Percentiles rank a stretch among this genome's conserved stretches.
These are phyloP conservation scores for Gila orcuttii DNA, from an alignment of 2,113 vertebrate species.

Conservation along the genomic window DNA sequence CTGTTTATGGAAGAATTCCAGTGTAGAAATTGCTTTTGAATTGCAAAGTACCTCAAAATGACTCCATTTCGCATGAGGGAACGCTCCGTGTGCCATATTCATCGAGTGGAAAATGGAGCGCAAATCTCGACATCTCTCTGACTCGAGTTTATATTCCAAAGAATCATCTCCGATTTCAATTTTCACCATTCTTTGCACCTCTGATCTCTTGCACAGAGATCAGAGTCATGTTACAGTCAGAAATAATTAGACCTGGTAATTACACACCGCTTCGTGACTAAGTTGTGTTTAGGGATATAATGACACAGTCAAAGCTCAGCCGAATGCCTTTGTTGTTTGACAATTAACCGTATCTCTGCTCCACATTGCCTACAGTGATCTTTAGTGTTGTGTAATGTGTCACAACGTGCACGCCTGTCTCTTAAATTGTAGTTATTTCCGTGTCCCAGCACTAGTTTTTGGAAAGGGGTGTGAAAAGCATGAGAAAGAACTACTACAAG, in stretches of 20 bases:
- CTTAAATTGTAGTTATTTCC: slow-evolving; percentile 61
- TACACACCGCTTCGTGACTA: slow-evolving; percentile 62
- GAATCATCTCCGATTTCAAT: slow-evolving; percentile 50
- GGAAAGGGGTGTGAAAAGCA: slow-evolving; percentile 54
- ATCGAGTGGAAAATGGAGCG: slow-evolving; percentile 38
- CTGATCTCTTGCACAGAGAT: slow-evolving; percentile 16
- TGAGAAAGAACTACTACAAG: slow-evolving; percentile 31
- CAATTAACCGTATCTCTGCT: slow-evolving; percentile 61
- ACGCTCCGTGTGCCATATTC: slow-evolving; percentile 60
- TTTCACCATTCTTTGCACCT: slow-evolving; percentile 40
- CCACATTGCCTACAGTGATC: slow-evolving; percentile 55
- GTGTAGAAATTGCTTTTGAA: slow-evolving; percentile 53
- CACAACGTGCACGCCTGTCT: slow-evolving; percentile 60
- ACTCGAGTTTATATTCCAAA: slow-evolving; percentile 36
- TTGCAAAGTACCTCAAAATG: slow-evolving; percentile 55
- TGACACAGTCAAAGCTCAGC: slow-evolving; percentile 56
- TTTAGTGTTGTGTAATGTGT: slow-evolving; percentile 61
- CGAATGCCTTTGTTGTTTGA: slow-evolving; percentile 65
- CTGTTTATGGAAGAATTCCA: slow-evolving; percentile 57
- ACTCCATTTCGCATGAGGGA: slow-evolving; percentile 57
- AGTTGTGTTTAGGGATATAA: slow-evolving; percentile 62
- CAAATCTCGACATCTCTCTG: slow-evolving; percentile 31
- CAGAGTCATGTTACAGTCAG: slow-evolving; percentile 50
- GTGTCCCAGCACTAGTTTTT: slow-evolving; percentile 32
- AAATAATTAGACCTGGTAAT: slow-evolving; percentile 65